Evolutionary conservation across 2,113 vertebrate genomes (phyloP).

Genomic region (Collichthys lucidus): DNA sequence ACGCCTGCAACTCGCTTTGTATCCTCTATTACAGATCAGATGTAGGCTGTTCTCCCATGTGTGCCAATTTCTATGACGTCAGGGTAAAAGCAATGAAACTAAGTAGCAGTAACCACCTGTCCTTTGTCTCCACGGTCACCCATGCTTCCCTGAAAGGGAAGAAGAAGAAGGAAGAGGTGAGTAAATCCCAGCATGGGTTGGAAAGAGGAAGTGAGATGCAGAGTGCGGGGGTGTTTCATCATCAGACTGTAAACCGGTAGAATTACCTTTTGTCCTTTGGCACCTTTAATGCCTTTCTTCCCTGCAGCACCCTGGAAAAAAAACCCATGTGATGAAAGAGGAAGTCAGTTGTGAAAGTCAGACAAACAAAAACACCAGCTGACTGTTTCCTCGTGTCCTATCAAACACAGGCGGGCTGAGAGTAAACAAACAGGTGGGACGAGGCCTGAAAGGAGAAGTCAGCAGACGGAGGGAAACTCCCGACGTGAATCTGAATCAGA

Average conservation of each 20-base stretch:
- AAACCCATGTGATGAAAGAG: background rate
- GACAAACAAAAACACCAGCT: background rate
- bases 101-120: slow-evolving; percentile 67
- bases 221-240: background rate
- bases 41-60: background rate
- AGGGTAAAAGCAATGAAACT: background rate
- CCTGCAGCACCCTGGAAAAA: slow-evolving; percentile 75
- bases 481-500: too few relatives aligned
- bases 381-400: background rate
- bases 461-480: slow-evolving; percentile 19
- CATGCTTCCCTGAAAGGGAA: slow-evolving; percentile 67
- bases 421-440: slow-evolving; percentile 5
- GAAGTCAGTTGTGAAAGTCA: background rate
- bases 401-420: background rate
- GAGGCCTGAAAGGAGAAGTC: background rate
- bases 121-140: slow-evolving; percentile 85
- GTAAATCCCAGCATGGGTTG: background rate
- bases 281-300: slow-evolving; percentile 75
- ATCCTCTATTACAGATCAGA: too few relatives aligned
- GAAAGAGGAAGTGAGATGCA: slow-evolving; percentile 44
- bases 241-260: slow-evolving; percentile 1
- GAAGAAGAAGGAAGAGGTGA: background rate
- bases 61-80: background rate
- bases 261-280: slow-evolving; percentile 81
- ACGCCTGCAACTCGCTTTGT: background rate